Evolutionary conservation across 2,888 invertebrate species (phyloP).

Genomic region (Netelia fuscicornis): DNA sequence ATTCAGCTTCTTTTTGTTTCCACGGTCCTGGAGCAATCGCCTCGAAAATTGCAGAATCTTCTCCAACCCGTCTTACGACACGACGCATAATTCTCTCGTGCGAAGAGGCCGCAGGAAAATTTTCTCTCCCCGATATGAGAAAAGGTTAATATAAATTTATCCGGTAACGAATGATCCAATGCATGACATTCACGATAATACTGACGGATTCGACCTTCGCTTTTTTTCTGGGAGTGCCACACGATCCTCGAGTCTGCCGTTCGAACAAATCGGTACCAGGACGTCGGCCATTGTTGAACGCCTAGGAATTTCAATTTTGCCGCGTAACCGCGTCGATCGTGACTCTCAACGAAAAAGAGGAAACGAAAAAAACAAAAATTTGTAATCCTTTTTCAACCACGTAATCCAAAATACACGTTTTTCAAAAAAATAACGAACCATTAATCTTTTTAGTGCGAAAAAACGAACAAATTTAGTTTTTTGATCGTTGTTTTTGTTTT

Average conservation of each 20-base stretch:
- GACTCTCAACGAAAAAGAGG: neutral
- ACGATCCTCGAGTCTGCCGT: conserved; percentile 20
- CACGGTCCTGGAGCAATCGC: conserved; percentile 10
- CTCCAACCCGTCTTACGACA: conserved; percentile 3
- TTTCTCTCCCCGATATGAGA: conserved; percentile 28
- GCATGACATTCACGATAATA: conserved; percentile 38
- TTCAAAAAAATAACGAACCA: too few species aligned
- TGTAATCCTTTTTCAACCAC: neutral
- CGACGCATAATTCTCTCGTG: conserved; percentile 15
- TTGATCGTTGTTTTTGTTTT: too few species aligned
- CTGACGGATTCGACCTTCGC: conserved; percentile 42
- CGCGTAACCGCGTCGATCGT: conserved; percentile 23
- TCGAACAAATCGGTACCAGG: conserved; percentile 29
- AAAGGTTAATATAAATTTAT: conserved; percentile 42
- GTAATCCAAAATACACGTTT: neutral
- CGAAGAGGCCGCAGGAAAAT: conserved; percentile 9
- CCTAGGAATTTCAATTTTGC: conserved; percentile 8
- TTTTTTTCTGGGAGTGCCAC: conserved; percentile 38
- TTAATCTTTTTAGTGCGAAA: too few species aligned
- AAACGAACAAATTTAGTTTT: too few species aligned
- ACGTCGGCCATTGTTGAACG: neutral
- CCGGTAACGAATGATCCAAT: conserved; percentile 17
- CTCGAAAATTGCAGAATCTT: conserved; percentile 14
- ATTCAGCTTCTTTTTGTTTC: conserved; percentile 1
- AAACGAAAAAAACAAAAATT: neutral